A percentile compares a stretch with the other conserved stretches of the same genome.
Conservation (phyloP, 2,113 vertebrate species). For the Marmota flaviventris region DNA sequence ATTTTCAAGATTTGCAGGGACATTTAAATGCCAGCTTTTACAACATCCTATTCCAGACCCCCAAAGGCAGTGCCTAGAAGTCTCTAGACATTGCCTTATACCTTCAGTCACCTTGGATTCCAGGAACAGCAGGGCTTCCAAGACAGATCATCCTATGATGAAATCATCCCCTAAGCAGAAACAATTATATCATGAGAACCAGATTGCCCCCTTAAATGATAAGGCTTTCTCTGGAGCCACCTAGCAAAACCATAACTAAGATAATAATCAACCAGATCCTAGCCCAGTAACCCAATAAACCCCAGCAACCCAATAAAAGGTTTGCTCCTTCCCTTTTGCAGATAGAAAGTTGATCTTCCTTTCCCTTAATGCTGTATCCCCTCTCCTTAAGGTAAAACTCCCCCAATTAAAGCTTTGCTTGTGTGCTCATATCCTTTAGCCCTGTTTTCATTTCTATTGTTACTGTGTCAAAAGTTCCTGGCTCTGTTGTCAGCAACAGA, state of each 20-base stretch:
- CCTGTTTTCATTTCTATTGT: not conserved
- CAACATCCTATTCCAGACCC: not conserved
- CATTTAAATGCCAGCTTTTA: not conserved
- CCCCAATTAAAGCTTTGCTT: not conserved
- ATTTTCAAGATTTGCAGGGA: not conserved
- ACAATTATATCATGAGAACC: not conserved
- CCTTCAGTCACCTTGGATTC: not conserved
- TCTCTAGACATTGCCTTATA: not conserved
- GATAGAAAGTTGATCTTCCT: not conserved
- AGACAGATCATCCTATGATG: not conserved
- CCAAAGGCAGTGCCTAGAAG: not conserved
- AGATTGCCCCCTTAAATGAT: not conserved
- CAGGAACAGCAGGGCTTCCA: not conserved
- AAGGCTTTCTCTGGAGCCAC: not conserved
- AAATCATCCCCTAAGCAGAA: not conserved
- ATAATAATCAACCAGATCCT: not conserved
- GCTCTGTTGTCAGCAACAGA: not conserved
- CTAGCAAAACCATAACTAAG: not conserved
- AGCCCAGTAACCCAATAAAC: not conserved
- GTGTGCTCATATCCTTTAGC: not conserved
- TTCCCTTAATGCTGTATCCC: not conserved
- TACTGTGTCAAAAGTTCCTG: not conserved
- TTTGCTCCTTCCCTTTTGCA: not conserved
- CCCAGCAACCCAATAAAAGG: not conserved
- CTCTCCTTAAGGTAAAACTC: not conserved